Evolutionary conservation across 1,140 invertebrate genomes (phyloP).

Genomic region (Aphaenogaster rudis): DNA sequence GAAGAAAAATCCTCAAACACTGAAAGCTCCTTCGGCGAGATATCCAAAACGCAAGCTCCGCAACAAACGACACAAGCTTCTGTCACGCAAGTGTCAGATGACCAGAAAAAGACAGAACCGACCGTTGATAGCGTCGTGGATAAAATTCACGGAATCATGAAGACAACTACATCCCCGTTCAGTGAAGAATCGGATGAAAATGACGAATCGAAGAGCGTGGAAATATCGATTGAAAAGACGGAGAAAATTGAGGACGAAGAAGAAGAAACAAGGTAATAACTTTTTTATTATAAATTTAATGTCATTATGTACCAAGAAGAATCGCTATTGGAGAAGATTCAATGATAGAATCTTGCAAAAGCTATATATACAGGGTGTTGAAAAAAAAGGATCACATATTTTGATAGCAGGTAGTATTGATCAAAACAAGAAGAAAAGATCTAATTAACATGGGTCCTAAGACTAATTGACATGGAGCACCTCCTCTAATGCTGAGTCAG

Average conservation of each 20-base stretch:
- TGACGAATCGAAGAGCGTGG: slow-evolving; percentile 34
- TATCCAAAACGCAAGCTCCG: neutral
- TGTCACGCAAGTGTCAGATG: neutral
- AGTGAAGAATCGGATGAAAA: slow-evolving; percentile 59
- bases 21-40: neutral
- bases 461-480: too few species aligned
- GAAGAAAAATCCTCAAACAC: slow-evolving; percentile 18
- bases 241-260: slow-evolving; percentile 76
- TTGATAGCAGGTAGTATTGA: too few species aligned
- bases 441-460: too few species aligned
- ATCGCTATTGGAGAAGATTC: neutral
- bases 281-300: neutral
- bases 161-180: slow-evolving; percentile 68
- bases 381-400: too few species aligned
- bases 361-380: neutral
- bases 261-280: slow-evolving; percentile 79
- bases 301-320: neutral
- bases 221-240: slow-evolving; percentile 36
- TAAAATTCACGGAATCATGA: slow-evolving; percentile 78
- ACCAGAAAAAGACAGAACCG: slow-evolving; percentile 66
- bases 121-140: slow-evolving; percentile 80
- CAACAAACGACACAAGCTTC: slow-evolving; percentile 13
- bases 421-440: too few species aligned
- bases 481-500: too few species aligned
- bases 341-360: neutral